Evolutionary conservation across 2,113 vertebrate species (phyloP).

Genomic region (Grallaria varia): DNA sequence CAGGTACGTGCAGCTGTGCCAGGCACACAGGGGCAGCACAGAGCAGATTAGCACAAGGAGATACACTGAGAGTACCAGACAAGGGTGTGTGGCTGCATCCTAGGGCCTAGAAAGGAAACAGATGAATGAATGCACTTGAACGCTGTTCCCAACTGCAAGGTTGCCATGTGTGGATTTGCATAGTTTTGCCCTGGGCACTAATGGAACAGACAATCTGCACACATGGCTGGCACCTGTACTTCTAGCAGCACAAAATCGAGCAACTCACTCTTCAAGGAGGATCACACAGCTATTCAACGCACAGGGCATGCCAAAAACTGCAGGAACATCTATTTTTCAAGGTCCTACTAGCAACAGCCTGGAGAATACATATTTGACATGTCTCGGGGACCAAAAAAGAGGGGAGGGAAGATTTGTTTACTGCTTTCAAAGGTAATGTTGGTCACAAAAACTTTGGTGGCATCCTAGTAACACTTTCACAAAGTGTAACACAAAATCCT

Average conservation of each 20-base stretch:
- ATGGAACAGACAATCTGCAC: background rate
- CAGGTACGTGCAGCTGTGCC: background rate
- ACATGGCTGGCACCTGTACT: accelerated
- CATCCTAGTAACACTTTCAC: background rate
- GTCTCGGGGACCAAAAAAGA: background rate
- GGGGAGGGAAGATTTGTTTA: background rate
- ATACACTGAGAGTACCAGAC: background rate
- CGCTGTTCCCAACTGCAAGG: accelerated
- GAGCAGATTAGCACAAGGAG: background rate
- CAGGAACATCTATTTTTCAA: background rate
- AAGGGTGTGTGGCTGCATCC: background rate
- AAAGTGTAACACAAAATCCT: background rate
- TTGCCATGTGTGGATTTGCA: background rate
- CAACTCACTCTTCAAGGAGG: background rate
- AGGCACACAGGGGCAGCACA: accelerated
- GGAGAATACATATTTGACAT: background rate
- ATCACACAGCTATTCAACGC: background rate
- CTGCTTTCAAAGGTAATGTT: background rate
- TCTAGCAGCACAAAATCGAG: background rate
- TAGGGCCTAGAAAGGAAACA: background rate
- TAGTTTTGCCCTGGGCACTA: accelerated
- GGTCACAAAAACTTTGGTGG: background rate
- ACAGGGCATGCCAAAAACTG: background rate
- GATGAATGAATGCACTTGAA: background rate
- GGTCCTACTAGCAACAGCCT: background rate